Percentiles rank a stretch among this genome's conserved stretches.
These are phyloP conservation scores for Pecten maximus DNA, from an alignment of 2,888 invertebrate genomes.

Conservation along the genomic window DNA sequence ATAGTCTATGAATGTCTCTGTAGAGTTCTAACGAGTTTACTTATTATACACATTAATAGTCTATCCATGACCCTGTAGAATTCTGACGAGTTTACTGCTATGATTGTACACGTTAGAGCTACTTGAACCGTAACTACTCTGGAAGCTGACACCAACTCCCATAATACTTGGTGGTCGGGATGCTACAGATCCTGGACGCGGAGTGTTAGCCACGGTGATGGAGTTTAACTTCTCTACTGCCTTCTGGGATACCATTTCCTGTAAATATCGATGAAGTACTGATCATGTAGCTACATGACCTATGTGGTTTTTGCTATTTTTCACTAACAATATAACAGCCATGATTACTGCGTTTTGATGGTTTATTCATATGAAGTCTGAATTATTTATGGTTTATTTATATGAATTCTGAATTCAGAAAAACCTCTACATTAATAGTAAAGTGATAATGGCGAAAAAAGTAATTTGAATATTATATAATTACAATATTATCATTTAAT, in stretches of 20 bases:
- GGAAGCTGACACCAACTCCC: slow-evolving; percentile 64
- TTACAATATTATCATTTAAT: too few relatives aligned
- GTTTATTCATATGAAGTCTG: too few relatives aligned
- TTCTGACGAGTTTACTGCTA: slow-evolving; percentile 74
- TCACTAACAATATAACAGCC: too few relatives aligned
- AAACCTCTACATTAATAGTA: too few relatives aligned
- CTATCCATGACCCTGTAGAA: slow-evolving; percentile 68
- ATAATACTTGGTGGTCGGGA: slow-evolving; percentile 66
- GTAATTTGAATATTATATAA: too few relatives aligned
- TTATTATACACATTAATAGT: not conserved
- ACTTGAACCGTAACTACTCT: slow-evolving; percentile 69
- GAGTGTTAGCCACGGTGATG: slow-evolving; percentile 67
- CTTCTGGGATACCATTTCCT: slow-evolving; percentile 77
- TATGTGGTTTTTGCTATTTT: too few relatives aligned
- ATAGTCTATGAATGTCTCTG: slow-evolving; percentile 57
- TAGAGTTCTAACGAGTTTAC: not conserved
- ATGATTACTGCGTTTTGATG: too few relatives aligned
- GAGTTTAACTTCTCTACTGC: slow-evolving; percentile 75
- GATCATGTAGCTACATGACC: not conserved
- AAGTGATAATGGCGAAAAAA: too few relatives aligned
- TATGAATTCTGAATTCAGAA: too few relatives aligned
- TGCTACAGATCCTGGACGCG: slow-evolving; percentile 69
- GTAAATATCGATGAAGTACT: slow-evolving; percentile 31
- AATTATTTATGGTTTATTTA: too few relatives aligned
- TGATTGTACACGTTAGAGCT: slow-evolving; percentile 72